Evolutionary conservation across 2,888 invertebrate species (phyloP), one percentile per base, ranked within the genome.

Genomic region (Orchesellides sinensis): DNA sequence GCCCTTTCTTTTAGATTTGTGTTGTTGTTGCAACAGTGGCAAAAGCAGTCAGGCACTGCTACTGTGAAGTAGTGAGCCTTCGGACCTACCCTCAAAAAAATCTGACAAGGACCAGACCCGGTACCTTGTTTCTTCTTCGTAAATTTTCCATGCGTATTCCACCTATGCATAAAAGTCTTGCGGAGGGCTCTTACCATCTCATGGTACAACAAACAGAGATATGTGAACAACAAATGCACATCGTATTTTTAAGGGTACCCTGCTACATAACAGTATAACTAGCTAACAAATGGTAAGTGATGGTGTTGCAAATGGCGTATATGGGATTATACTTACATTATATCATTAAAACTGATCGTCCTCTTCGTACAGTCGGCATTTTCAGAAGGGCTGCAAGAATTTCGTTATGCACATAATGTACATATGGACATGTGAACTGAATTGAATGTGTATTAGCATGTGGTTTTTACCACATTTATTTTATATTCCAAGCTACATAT

Each of bases 1-100:
- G 70, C 56, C 72, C 66, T 80, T 66, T 77, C 68, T 68, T 47
- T 35, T 23, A 5, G 29, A 68, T n/a, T 1, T 17, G 21, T 56
- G 8, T 14, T 63, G 70, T 70, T 61, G 70, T 79, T 65, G 79
- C 70, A 72, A 80, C 80, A 72, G 80, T 80, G 72, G 80, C 80
- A 63, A 47, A 29, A 63, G 45, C 63, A 52, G 54, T 0, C 23
- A 23, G 17, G 47, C 40, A 74, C 1, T 32, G 52, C 52, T 27
- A 47, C 5, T 17, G 35, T 40, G 66, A n/a, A 69, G 65, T 25
- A 72, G 72, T 35, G 45, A 63, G 29, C 66, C 80, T 66, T 80
- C 72, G 72, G 56, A 80, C 80, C 80, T 72, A 72, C 80, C 80
- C 80, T 72, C 80, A 63, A 59, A 56, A 63, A 23, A 47, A 17